Evolutionary conservation across 2,113 vertebrate species (phyloP), one percentile per base, ranked within the genome.

Genomic region (Labeo catla): DNA sequence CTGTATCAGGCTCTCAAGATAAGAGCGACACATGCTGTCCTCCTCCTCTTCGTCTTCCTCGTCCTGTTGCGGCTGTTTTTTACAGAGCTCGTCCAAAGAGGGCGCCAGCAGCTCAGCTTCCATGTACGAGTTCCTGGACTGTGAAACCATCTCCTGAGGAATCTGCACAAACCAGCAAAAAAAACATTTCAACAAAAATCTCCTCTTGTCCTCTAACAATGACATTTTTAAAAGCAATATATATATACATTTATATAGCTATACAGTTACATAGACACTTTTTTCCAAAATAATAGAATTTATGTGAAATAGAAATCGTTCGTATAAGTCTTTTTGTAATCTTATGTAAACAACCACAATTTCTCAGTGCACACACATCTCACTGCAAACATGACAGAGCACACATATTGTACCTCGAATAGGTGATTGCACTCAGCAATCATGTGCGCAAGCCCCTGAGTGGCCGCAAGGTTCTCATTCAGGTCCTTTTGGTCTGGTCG

Each of bases 401-500:
- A 63, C 11, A 5, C 0, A 36, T 65, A 73, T 86, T 93, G 94
- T 91, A 99, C 98, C 97, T 98, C 96, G 91, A 99, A 99, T 88
- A 99, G 96, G 70, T 86, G 93, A 90, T 96, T 94, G 87, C 97
- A 97, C 93, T 99, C 97, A 28, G 93, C 91, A 94, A 99, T 99
- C 98, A 99, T 99, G 91, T 99, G 98, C 45, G 97, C 93, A 59
- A 99, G 95, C 8, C 98, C 98, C 90, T 99, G 97, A 80, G 97
- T 98, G 36, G 98, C 98, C 2, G 98, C 98, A 91, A 97, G 93
- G 90, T 98, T 99, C 94, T 99, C 98, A 83, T 88, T 99, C 88
- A 99, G 95, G 93, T 99, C 98, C 91, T 98, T 98, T 91, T 98
- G 97, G 93, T 99, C 98, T 0, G 98, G 98, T 34, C 97, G 96